These are phyloP conservation scores for Luffia ferchaultella DNA, from an alignment of 2,888 invertebrate genomes.

Conservation along the genomic window DNA sequence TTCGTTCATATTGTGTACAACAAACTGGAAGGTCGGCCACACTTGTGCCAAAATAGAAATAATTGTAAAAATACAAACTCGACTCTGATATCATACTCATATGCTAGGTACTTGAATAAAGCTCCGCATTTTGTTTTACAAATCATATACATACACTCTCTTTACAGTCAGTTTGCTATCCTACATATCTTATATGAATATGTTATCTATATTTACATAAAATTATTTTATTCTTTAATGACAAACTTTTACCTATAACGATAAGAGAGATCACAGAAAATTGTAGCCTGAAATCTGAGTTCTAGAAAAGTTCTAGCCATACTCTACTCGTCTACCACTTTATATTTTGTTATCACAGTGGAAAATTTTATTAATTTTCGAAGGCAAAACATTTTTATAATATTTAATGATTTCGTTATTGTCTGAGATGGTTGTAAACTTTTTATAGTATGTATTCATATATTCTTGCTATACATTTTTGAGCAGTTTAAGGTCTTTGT, in stretches of 20 bases:
- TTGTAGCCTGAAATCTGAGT: slow-evolving; percentile 67
- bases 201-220: slow-evolving; percentile 50
- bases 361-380: slow-evolving; percentile 38
- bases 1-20: slow-evolving; percentile 28
- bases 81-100: slow-evolving; percentile 40
- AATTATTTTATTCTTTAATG: slow-evolving; percentile 46
- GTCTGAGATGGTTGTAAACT: slow-evolving; percentile 21
- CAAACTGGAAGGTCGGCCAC: slow-evolving; percentile 44
- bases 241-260: slow-evolving; percentile 50
- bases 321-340: slow-evolving; percentile 56
- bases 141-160: slow-evolving; percentile 59
- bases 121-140: slow-evolving; percentile 64
- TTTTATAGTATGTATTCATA: slow-evolving; percentile 46
- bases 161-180: slow-evolving; percentile 51
- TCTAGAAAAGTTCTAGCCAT: slow-evolving; percentile 53
- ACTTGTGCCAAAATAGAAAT: slow-evolving; percentile 44
- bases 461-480: slow-evolving; percentile 6
- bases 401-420: not conserved
- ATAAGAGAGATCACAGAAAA: slow-evolving; percentile 69
- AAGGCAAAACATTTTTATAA: slow-evolving; percentile 41
- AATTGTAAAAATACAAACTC: slow-evolving; percentile 64
- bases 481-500: not conserved
- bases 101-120: slow-evolving; percentile 65
- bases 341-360: slow-evolving; percentile 55
- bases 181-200: slow-evolving; percentile 26